phyloP scores from a whole-genome alignment of 2,113 vertebrate species.

The Gorsachius goisagi region DNA sequence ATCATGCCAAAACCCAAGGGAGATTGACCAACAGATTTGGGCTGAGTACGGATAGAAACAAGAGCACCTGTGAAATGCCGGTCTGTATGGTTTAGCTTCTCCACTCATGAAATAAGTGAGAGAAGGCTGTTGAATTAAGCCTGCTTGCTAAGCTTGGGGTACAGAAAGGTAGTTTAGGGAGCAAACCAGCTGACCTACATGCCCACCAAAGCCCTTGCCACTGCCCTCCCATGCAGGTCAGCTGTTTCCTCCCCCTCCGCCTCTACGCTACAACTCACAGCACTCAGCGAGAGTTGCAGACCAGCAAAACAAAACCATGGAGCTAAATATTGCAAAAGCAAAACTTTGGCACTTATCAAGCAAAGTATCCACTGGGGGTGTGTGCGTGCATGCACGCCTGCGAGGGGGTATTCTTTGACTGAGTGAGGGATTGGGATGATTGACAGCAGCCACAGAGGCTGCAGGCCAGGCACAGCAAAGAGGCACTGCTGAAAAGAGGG shows the following conservation, averaged over 20 bases:
- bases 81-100: neutral
- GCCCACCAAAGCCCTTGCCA: neutral
- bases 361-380: rapidly evolving
- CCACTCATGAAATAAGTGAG: neutral
- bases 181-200: neutral
- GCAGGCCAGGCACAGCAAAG: neutral
- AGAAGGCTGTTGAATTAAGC: neutral
- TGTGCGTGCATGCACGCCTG: rapidly evolving
- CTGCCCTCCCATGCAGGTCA: neutral
- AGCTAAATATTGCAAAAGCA: neutral
- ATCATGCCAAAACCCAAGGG: neutral
- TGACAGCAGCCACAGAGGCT: neutral
- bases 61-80: neutral
- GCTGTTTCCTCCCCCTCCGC: neutral
- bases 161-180: neutral
- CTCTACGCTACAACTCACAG: neutral
- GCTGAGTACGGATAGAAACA: neutral
- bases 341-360: neutral
- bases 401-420: neutral
- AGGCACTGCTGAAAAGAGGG: neutral
- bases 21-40: neutral
- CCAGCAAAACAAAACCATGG: rapidly evolving
- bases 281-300: neutral
- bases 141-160: neutral
- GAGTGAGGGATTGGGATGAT: neutral